Base-by-base conservation (phyloP, 2,113 vertebrate genomes). In the Limanda limanda region DNA sequence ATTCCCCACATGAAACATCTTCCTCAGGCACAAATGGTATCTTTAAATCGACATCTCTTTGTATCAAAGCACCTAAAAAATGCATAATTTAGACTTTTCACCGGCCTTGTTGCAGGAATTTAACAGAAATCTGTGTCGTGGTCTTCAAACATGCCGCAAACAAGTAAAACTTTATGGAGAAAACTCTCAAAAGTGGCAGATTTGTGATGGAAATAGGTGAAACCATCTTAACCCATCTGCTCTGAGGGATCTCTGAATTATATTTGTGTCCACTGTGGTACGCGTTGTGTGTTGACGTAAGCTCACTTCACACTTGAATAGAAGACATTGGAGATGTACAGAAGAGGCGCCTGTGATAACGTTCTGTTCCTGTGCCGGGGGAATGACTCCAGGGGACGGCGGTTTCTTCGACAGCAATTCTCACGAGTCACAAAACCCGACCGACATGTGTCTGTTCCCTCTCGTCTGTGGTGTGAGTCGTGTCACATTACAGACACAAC, bases 371-470 rank as follows among this genome's bases (percentile, higher is more conserved):
- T 24, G 2, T 17, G 15, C 6, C 1, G 47, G 51, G 64, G 64
- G 51, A 15, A 23, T 42, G 59, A 63, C 24, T 57, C 40, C 40
- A 13, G 40, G 37, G 10, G n/a, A 23, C 4, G 37, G 1, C 42
- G 60, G 37, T 17, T 51, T 45, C 21, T 67, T 72, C 24, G 2
- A 59, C 56, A 61, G 51, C 40, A 45, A 37, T 4, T 27, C 42
- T 27, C n/a, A 4, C 45, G 69, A 78, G 64, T 59, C 70, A 69
- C 31, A 35, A 45, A 55, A 17, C 60, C 65, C 60, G 60, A 67
- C 61, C 48, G 71, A 67, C 52, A 25, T 61, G 42, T 45, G 2
- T 45, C 42, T 45, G 42, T 25, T 45, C 42, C 21, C 12, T 47
- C n/a, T 15, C 21, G 27, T 24, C 35, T 60, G 31, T 31, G 42